Conservation (phyloP, 2,797 vertebrate species). For the Mormyrus proboscirostris region DNA sequence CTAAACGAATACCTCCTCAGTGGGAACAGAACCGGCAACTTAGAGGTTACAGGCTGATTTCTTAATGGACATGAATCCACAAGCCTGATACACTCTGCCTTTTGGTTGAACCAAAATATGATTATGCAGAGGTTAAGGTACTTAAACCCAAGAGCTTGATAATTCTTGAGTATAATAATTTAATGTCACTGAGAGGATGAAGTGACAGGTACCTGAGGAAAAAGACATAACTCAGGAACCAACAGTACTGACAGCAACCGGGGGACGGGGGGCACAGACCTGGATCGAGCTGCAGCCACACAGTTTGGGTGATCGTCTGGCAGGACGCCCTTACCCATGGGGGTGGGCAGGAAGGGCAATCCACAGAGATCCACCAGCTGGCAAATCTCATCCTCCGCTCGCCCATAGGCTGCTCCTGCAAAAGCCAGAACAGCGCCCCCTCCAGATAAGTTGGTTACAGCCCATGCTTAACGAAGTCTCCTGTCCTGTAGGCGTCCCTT, state of each 20-base stretch:
- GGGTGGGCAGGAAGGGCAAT: conserved; percentile 88
- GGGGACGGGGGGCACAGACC: conserved; percentile 45
- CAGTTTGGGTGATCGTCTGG: conserved; percentile 85
- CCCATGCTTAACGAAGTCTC: background rate
- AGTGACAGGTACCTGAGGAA: background rate
- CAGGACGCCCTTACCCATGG: conserved; percentile 94
- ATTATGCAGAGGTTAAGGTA: background rate
- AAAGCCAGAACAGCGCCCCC: background rate
- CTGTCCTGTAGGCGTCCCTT: background rate
- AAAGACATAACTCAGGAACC: background rate
- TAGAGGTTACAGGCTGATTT: background rate
- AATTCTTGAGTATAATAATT: background rate
- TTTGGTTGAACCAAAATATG: background rate
- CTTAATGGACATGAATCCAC: background rate
- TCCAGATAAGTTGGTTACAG: background rate
- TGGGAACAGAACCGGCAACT: background rate
- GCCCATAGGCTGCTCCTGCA: conserved; percentile 78
- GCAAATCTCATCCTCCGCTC: conserved; percentile 69
- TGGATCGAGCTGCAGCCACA: conserved; percentile 86
- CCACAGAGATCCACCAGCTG: conserved; percentile 73
- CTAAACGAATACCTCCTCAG: background rate
- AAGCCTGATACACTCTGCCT: background rate
- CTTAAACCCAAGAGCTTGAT: background rate
- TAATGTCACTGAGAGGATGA: background rate
- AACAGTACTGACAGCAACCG: background rate